Percentiles rank a stretch among this genome's conserved stretches.
Conservation (phyloP, 1,140 invertebrate species). For the Lamellibrachia luymesi region DNA sequence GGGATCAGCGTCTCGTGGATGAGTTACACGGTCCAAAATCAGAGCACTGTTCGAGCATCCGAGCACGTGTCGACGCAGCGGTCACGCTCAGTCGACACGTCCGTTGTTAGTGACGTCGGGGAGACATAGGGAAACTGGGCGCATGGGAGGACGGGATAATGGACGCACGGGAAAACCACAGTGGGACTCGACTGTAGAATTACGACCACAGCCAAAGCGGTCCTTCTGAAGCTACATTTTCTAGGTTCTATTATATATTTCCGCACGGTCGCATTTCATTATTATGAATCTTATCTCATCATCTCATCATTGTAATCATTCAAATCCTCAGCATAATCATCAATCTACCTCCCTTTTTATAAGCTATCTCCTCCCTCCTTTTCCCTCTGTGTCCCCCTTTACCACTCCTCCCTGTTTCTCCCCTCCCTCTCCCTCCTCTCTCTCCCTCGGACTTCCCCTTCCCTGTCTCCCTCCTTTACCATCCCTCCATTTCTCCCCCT, state of each 20-base stretch:
- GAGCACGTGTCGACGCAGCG: no score
- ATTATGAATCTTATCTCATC: no score
- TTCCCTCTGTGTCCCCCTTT: not conserved
- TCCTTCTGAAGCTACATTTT: not conserved
- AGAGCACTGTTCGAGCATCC: not conserved
- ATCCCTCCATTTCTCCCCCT: no score
- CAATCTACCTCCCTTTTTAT: no score
- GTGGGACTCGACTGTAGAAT: not conserved
- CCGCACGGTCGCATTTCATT: no score
- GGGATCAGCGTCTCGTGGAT: not conserved
- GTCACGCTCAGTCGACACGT: not conserved
- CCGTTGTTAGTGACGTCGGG: not conserved
- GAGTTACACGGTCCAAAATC: not conserved
- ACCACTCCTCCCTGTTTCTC: not conserved
- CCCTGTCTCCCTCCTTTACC: no score
- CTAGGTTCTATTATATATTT: no score
- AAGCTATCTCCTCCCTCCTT: not conserved
- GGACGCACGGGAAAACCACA: no score
- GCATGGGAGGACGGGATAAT: not conserved
- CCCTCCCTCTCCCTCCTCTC: not conserved
- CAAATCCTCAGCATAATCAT: not conserved
- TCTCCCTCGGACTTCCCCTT: not conserved
- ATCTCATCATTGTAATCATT: not conserved
- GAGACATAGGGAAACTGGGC: not conserved
- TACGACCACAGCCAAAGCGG: not conserved